Percentiles rank a stretch among this genome's conserved stretches.
Conservation (phyloP, 2,113 vertebrate species). For the Stictonetta naevosa region DNA sequence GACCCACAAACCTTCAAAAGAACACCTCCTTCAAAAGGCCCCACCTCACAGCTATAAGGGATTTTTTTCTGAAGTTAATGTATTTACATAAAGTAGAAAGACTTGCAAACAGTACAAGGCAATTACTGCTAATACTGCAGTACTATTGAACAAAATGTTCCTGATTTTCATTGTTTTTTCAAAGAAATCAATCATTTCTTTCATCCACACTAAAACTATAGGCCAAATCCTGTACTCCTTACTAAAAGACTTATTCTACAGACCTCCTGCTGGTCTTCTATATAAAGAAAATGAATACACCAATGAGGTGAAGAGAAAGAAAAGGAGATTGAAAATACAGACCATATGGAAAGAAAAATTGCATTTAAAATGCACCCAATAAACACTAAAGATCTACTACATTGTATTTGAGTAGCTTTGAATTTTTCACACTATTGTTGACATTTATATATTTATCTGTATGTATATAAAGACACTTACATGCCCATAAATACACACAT, state of each 20-base stretch:
- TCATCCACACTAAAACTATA: slow-evolving; percentile 49
- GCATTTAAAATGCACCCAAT: neutral
- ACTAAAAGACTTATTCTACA: neutral
- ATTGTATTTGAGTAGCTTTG: neutral
- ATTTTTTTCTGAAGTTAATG: slow-evolving; percentile 15
- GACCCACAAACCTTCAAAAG: neutral
- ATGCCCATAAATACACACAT: neutral
- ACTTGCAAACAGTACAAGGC: neutral
- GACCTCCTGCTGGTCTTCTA: neutral
- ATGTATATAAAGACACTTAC: neutral
- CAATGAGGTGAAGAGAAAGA: neutral
- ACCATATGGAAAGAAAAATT: neutral
- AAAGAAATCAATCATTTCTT: slow-evolving; percentile 28
- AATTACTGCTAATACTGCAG: slow-evolving; percentile 20
- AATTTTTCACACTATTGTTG: neutral
- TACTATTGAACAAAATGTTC: neutral
- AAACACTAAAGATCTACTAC: neutral
- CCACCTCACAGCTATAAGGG: neutral
- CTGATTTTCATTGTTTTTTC: neutral
- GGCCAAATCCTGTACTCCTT: neutral
- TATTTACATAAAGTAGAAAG: slow-evolving; percentile 46
- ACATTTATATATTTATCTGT: neutral
- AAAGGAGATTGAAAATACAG: neutral
- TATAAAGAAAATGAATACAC: slow-evolving; percentile 6
- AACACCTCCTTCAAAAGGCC: slow-evolving; percentile 12